These are phyloP conservation scores for Protodeltote pygarga DNA, from an alignment of 2,888 invertebrate species.

Conservation along the genomic window DNA sequence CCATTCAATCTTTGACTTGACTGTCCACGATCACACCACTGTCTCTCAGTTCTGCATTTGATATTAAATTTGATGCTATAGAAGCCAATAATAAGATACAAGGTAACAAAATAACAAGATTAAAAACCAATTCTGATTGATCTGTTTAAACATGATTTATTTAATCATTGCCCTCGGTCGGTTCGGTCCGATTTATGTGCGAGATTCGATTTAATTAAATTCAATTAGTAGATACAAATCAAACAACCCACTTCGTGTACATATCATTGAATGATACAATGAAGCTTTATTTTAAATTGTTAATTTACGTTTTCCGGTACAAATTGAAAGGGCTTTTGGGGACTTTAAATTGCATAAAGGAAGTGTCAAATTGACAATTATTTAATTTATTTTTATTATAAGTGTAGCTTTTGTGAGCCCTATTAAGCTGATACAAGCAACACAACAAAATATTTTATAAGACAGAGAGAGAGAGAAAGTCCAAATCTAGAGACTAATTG, in stretches of 20 bases:
- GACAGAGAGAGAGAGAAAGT: too few species aligned
- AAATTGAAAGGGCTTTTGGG: constrained; percentile 9
- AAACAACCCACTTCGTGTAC: constrained; percentile 45
- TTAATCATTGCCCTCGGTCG: constrained; percentile 23
- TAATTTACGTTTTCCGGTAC: constrained; percentile 25
- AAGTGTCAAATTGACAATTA: constrained; percentile 11
- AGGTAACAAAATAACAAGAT: not conserved
- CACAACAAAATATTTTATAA: too few species aligned
- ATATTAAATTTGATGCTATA: too few species aligned
- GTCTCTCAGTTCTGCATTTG: too few species aligned
- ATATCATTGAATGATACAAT: constrained; percentile 43
- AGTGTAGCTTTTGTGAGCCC: too few species aligned
- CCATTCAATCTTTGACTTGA: too few species aligned
- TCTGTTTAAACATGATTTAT: constrained; percentile 26
- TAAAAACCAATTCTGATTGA: constrained; percentile 2
- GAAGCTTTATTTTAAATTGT: constrained; percentile 35
- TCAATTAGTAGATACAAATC: constrained; percentile 64
- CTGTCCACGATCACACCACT: too few species aligned
- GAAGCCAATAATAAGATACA: too few species aligned
- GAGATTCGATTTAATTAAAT: constrained; percentile 54
- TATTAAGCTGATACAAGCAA: too few species aligned
- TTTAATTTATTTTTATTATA: not conserved
- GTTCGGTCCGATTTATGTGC: constrained; percentile 49
- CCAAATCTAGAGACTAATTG: too few species aligned
- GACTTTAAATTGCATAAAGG: constrained; percentile 13